These are phyloP conservation scores for Flexamia atlantica DNA, from an alignment of 2,888 invertebrate genomes.

Conservation along the genomic window DNA sequence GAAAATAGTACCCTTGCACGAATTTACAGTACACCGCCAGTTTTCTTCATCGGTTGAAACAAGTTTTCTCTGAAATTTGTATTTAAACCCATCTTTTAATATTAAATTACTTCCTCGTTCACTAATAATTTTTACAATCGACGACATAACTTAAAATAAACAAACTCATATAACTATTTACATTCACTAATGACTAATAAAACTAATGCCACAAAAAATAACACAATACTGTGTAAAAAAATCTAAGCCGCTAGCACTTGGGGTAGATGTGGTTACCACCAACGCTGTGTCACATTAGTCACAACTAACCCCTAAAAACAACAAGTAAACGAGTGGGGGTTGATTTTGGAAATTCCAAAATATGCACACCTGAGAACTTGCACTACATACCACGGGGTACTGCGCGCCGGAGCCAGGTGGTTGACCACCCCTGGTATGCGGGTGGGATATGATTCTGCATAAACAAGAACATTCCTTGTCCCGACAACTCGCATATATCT, in stretches of 20 bases:
- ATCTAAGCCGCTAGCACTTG: slow-evolving; percentile 26
- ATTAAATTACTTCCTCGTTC: slow-evolving; percentile 34
- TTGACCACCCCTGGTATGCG: slow-evolving; percentile 15
- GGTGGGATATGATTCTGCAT: slow-evolving; percentile 1
- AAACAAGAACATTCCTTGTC: slow-evolving; percentile 5
- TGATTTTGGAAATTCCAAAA: slow-evolving; percentile 15
- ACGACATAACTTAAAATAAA: slow-evolving; percentile 27
- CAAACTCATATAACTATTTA: slow-evolving; percentile 24
- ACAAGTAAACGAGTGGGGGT: slow-evolving; percentile 37
- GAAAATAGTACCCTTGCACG: slow-evolving; percentile 35
- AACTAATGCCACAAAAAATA: slow-evolving; percentile 32
- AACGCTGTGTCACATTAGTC: slow-evolving; percentile 26
- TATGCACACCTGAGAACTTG: slow-evolving; percentile 34
- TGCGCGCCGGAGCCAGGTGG: slow-evolving; percentile 30
- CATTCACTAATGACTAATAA: slow-evolving; percentile 34
- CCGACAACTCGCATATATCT: neutral
- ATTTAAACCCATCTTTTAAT: slow-evolving; percentile 34
- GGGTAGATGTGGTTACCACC: slow-evolving; percentile 35
- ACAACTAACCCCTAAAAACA: slow-evolving; percentile 36
- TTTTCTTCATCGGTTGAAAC: slow-evolving; percentile 32
- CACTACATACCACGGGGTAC: slow-evolving; percentile 37
- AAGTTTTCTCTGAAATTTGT: slow-evolving; percentile 32
- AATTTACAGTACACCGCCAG: slow-evolving; percentile 32
- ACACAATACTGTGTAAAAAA: slow-evolving; percentile 30
- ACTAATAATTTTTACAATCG: slow-evolving; percentile 27